Conservation (phyloP, 2,797 vertebrate species). For the Benthosema pterotum region DNA sequence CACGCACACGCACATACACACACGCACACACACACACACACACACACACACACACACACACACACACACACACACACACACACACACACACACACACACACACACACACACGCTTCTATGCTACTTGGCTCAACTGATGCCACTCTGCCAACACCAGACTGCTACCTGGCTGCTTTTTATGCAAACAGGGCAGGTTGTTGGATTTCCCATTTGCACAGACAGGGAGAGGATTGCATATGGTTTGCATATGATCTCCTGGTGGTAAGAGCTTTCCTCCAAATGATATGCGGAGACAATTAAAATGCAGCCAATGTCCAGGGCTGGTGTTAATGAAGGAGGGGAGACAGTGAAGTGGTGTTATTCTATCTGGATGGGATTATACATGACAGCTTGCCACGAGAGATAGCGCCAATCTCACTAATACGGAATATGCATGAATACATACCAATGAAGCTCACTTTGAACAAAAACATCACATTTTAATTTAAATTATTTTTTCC, state of each 20-base stretch:
- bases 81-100: too few relatives aligned
- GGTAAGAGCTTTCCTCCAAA: slow-evolving; percentile 3
- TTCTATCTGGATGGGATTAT: slow-evolving; percentile 5
- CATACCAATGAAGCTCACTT: too few relatives aligned
- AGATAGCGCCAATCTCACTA: too few relatives aligned
- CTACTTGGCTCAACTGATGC: slow-evolving; percentile 8
- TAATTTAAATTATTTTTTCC: too few relatives aligned
- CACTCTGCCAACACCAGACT: slow-evolving; percentile 1
- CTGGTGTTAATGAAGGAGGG: slow-evolving; percentile 28
- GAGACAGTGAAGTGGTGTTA: slow-evolving; percentile 20
- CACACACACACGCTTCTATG: slow-evolving; percentile 16
- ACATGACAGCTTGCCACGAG: slow-evolving; percentile 2
- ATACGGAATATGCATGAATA: too few relatives aligned
- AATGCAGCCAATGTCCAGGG: slow-evolving; percentile 21
- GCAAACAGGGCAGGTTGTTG: neutral
- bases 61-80: too few relatives aligned
- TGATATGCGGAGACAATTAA: slow-evolving; percentile 18
- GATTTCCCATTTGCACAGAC: slow-evolving; percentile 9
- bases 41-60: too few relatives aligned
- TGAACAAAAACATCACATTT: too few relatives aligned
- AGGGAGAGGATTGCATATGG: too few relatives aligned
- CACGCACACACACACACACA: too few relatives aligned
- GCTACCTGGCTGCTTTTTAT: slow-evolving; percentile 16
- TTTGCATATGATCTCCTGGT: slow-evolving; percentile 18
- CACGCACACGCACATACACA: too few relatives aligned